These are phyloP conservation scores for Raillietiella orientalis DNA, from an alignment of 2,888 invertebrate species.

Conservation along the genomic window DNA sequence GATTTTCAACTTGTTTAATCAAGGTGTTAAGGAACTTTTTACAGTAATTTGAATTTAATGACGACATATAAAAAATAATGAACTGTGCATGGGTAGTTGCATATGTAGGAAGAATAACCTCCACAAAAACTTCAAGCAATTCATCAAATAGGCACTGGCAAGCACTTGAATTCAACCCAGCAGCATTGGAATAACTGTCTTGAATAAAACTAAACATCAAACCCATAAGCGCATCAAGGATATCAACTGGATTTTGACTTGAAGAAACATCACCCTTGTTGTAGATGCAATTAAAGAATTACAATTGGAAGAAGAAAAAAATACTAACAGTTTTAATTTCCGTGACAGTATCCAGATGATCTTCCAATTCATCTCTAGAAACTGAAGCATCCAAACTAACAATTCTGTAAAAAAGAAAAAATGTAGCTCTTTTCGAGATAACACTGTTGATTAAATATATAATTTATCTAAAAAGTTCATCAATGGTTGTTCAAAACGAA, in stretches of 20 bases:
- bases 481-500: too few relatives aligned
- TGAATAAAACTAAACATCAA: too few relatives aligned
- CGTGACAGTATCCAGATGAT: too few relatives aligned
- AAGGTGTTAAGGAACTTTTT: constrained; percentile 28
- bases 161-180: constrained; percentile 19
- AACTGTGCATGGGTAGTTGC: constrained; percentile 48
- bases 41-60: constrained; percentile 20
- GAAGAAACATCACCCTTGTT: too few relatives aligned
- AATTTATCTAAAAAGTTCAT: too few relatives aligned
- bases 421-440: too few relatives aligned
- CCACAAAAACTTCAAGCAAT: constrained; percentile 35
- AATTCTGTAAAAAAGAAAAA: constrained; percentile 19
- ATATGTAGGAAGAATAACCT: constrained; percentile 44
- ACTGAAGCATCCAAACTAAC: constrained; percentile 38
- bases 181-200: too few relatives aligned
- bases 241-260: too few relatives aligned
- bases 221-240: constrained; percentile 8
- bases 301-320: too few relatives aligned
- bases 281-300: too few relatives aligned
- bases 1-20: constrained; percentile 23
- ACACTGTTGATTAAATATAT: too few relatives aligned
- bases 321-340: too few relatives aligned
- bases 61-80: constrained; percentile 34
- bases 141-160: constrained; percentile 25
- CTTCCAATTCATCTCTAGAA: constrained; percentile 19